phyloP scores from a whole-genome alignment of 2,113 vertebrate species.

The Scortum barcoo region DNA sequence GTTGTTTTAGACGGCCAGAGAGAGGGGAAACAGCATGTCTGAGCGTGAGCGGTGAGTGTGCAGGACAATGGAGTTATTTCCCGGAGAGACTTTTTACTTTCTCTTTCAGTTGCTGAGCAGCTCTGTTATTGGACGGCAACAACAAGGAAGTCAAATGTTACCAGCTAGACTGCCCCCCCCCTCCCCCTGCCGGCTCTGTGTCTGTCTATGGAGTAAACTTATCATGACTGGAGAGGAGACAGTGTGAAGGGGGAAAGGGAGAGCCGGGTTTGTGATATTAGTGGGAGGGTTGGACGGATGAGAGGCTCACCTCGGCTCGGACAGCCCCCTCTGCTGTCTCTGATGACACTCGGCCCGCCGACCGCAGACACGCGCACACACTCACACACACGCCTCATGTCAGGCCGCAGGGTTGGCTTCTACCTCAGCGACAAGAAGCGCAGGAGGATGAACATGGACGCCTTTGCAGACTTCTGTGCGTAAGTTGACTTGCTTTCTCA shows the following conservation, averaged over 20 bases:
- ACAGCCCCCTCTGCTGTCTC: not conserved
- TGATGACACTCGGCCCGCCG: conserved; percentile 9
- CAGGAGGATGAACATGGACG: conserved; percentile 79
- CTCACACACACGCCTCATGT: conserved; percentile 71
- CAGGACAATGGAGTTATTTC: conserved; percentile 39
- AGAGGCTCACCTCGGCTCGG: no score
- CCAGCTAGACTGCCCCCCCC: conserved; percentile 7
- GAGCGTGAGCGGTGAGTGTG: not conserved
- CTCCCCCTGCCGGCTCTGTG: not conserved
- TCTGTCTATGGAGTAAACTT: no score
- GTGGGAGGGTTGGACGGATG: conserved; percentile 33
- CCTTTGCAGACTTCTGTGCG: conserved; percentile 82
- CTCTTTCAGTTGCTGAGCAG: conserved; percentile 80
- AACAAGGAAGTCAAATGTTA: conserved; percentile 55
- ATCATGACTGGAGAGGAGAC: not conserved
- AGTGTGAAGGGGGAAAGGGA: no score
- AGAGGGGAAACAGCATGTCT: not conserved
- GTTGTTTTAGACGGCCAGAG: not conserved
- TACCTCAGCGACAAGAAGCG: conserved; percentile 84
- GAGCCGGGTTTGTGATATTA: no score
- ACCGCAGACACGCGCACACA: conserved; percentile 2
- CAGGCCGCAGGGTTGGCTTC: conserved; percentile 81
- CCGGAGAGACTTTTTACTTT: conserved; percentile 71
- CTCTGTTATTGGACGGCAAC: conserved; percentile 39
- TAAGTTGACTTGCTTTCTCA: no score